Evolutionary conservation across 1,140 invertebrate species (phyloP).

Genomic region (Drosophila grimshawi): DNA sequence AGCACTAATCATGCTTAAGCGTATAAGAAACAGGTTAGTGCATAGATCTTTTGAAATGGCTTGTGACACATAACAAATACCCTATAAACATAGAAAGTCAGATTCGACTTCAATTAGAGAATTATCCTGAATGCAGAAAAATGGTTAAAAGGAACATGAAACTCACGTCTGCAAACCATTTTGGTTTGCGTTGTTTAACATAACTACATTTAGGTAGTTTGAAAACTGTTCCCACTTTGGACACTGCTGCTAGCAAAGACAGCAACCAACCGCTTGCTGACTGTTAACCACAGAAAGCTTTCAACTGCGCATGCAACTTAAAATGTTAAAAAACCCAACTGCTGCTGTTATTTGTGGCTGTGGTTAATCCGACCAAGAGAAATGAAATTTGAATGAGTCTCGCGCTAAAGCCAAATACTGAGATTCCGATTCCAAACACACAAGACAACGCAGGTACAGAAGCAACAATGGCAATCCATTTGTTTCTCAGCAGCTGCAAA

Average conservation of each 20-base stretch:
- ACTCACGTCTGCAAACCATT: no score
- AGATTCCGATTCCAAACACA: slow-evolving; percentile 47
- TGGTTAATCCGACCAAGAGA: slow-evolving; percentile 17
- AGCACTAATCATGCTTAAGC: not conserved
- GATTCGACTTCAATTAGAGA: no score
- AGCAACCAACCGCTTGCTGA: not conserved
- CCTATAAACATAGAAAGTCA: no score
- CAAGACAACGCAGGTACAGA: not conserved
- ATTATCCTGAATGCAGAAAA: not conserved
- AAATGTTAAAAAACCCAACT: slow-evolving; percentile 14
- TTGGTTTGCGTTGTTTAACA: no score
- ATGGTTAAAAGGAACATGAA: no score
- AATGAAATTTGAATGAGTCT: slow-evolving; percentile 60
- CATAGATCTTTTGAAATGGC: no score
- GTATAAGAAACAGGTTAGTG: no score
- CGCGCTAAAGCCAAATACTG: slow-evolving; percentile 32
- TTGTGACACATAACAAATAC: no score
- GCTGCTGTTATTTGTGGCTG: slow-evolving; percentile 9
- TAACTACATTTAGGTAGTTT: no score
- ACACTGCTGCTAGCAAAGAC: slow-evolving; percentile 1
- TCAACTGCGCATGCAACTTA: slow-evolving; percentile 38
- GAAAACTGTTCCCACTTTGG: not conserved
- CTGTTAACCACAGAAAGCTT: slow-evolving; percentile 31
- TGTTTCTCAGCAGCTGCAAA: slow-evolving; percentile 8
- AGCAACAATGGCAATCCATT: slow-evolving; percentile 29